Evolutionary conservation across 1,140 invertebrate species (phyloP).

Genomic region (Drosophila burlai): DNA sequence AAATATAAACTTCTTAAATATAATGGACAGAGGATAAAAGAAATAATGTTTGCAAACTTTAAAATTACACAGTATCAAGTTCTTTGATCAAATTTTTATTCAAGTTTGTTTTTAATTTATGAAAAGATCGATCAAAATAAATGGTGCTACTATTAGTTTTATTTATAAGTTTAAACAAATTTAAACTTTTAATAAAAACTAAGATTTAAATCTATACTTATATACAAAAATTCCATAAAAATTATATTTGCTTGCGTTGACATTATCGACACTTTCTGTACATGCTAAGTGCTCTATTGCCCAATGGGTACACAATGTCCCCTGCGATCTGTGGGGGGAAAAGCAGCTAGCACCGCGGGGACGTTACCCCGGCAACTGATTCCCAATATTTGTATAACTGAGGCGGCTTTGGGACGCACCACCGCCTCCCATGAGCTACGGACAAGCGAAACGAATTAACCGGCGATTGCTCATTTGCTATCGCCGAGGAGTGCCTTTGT

Average conservation of each 20-base stretch:
- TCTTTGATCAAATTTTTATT: too few relatives aligned
- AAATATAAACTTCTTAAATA: slow-evolving; percentile 33
- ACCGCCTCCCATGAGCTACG: slow-evolving; percentile 1
- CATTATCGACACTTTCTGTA: background rate
- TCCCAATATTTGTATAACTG: slow-evolving; percentile 70
- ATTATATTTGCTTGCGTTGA: background rate
- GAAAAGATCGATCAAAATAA: too few relatives aligned
- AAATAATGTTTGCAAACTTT: background rate
- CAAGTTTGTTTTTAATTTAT: too few relatives aligned
- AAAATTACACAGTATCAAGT: background rate
- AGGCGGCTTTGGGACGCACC: slow-evolving; percentile 41
- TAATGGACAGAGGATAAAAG: slow-evolving; percentile 8
- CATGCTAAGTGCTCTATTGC: background rate
- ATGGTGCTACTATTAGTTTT: too few relatives aligned
- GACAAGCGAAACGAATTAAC: slow-evolving; percentile 29
- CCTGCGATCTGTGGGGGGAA: slow-evolving; percentile 2
- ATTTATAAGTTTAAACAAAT: too few relatives aligned
- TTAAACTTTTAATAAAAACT: too few relatives aligned
- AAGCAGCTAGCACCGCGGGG: slow-evolving; percentile 19
- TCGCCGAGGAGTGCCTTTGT: slow-evolving; percentile 57
- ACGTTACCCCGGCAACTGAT: slow-evolving; percentile 62
- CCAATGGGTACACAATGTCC: slow-evolving; percentile 28
- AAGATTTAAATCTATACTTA: too few relatives aligned
- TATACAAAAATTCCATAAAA: background rate
- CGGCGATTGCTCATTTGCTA: slow-evolving; percentile 59